These are phyloP conservation scores for Hybognathus amarus DNA, from an alignment of 2,797 vertebrate species.

Conservation along the genomic window DNA sequence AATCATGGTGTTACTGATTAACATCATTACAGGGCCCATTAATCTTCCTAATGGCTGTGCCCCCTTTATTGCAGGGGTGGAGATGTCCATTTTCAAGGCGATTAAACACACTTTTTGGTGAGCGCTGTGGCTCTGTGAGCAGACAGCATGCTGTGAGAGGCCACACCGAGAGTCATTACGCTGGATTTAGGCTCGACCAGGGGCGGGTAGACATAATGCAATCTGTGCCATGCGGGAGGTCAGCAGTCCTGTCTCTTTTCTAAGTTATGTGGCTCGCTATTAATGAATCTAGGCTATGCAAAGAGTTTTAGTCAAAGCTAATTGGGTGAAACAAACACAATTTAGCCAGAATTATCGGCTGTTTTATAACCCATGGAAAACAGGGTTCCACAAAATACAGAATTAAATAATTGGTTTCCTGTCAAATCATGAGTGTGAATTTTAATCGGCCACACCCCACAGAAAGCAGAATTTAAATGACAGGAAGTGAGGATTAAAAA, in stretches of 20 bases:
- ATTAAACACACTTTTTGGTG: slow-evolving; percentile 72
- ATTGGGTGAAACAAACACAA: slow-evolving; percentile 1
- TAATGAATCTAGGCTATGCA: slow-evolving; percentile 7
- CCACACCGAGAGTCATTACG: slow-evolving; percentile 16
- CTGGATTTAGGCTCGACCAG: slow-evolving; percentile 11
- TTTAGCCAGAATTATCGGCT: not conserved
- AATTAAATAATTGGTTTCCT: not conserved
- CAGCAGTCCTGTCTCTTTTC: slow-evolving; percentile 17
- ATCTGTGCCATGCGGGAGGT: not conserved
- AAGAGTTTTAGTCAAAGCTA: slow-evolving; percentile 18
- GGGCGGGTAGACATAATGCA: slow-evolving; percentile 1
- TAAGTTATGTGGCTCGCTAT: slow-evolving; percentile 1
- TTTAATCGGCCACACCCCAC: not conserved
- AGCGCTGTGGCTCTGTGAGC: slow-evolving; percentile 25
- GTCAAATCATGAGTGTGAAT: not conserved
- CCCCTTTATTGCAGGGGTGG: slow-evolving; percentile 75
- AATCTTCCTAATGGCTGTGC: slow-evolving; percentile 77
- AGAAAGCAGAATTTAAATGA: not conserved
- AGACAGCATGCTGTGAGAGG: slow-evolving; percentile 20
- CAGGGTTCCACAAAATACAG: not conserved
- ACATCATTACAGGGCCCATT: slow-evolving; percentile 78
- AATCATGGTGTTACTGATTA: slow-evolving; percentile 75
- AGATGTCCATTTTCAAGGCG: slow-evolving; percentile 74
- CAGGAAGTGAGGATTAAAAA: not conserved
- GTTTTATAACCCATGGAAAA: slow-evolving; percentile 1